Evolutionary conservation across 2,113 vertebrate genomes (phyloP), one percentile per base, ranked within the genome.

Genomic region (Ochotona curzoniae): DNA sequence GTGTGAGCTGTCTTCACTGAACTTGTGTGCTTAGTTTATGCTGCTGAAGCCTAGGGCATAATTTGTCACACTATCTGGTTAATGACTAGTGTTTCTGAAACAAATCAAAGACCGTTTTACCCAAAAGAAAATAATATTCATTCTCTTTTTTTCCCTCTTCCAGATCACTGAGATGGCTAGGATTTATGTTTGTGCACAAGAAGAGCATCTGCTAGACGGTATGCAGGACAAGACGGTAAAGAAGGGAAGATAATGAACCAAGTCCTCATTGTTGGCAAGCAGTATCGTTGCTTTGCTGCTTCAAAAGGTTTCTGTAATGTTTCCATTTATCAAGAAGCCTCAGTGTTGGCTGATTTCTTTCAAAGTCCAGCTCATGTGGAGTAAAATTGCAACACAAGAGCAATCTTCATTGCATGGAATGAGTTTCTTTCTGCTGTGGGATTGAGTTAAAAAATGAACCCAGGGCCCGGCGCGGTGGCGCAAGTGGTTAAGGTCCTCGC

Each of bases 21-120:
- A 85, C 23, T 30, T 78, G 8, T 13, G 15, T 85, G 28, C 49
- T 93, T 63, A 61, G 25, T 69, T 64, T 74, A 23, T 38, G 47
- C 28, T 64, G 8, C 69, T 75, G 17, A 57, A 49, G 64, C 11
- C 14, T 60, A 35, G 4, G 4, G 79, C 25, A 17, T 30, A 86
- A 57, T 15, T 38, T 30, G 30, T 71, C 70, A 80, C 2, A 87
- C 10, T 47, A 38, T 54, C 14, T 14, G 2, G 12, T 17, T 81
- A 30, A 35, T 83, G 81, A 75, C 60, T 81, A 71, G 60, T 66
- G 25, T 93, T 91, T 87, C 35, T 90, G 51, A 84, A 87, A 61
- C 28, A 83, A 93, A 87, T 49, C 73, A 81, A 90, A 51, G 0
- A n/a, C 21, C 57, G 3, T 38, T 87, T 57, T 61, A 81, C 71